phyloP scores from a whole-genome alignment of 2,113 vertebrate genomes.

The Varanus komodoensis region DNA sequence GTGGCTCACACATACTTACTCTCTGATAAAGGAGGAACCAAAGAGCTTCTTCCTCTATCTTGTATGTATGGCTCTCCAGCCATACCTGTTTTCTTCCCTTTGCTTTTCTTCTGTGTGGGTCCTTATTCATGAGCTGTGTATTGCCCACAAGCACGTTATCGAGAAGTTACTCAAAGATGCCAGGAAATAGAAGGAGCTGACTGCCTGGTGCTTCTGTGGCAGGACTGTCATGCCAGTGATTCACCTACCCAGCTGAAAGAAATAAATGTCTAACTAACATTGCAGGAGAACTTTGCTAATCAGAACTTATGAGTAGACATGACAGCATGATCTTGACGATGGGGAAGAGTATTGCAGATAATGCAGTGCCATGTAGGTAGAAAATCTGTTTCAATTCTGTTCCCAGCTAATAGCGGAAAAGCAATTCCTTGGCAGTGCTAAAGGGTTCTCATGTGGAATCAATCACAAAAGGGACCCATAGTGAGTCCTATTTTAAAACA shows the following conservation, averaged over 20 bases:
- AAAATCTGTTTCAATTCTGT: background rate
- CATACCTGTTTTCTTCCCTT: background rate
- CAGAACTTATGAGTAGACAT: background rate
- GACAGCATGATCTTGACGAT: background rate
- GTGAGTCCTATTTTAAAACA: background rate
- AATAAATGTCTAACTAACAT: background rate
- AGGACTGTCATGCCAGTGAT: background rate
- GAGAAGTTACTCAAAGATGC: background rate
- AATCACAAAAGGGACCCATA: background rate
- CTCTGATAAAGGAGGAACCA: background rate
- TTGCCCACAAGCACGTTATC: background rate
- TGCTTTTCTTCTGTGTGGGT: background rate
- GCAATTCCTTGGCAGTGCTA: background rate
- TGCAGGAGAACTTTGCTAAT: background rate
- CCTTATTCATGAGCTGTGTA: background rate
- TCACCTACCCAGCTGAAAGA: background rate
- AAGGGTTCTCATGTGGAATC: background rate
- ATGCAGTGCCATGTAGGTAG: background rate
- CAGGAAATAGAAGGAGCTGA: too few relatives aligned
- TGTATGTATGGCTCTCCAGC: background rate
- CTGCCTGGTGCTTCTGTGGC: background rate
- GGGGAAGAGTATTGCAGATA: background rate
- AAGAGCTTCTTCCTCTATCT: background rate
- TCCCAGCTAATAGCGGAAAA: background rate
- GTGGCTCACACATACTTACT: background rate